Conservation (phyloP, 2,113 vertebrate genomes). For the Urocynchramus pylzowi region DNA sequence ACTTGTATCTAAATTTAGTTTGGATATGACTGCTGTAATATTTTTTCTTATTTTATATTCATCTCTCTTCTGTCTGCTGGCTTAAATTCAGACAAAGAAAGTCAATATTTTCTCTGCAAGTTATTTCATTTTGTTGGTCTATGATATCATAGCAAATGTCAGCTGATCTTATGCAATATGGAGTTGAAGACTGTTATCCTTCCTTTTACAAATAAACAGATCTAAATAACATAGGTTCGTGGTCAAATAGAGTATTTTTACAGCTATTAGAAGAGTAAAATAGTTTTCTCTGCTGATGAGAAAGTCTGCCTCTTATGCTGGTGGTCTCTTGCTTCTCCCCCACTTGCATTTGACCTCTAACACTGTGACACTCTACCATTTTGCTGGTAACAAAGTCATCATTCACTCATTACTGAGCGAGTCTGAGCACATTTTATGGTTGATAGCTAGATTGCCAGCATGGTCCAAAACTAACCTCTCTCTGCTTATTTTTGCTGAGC, state of each 20-base stretch:
- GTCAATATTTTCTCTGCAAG: constrained; percentile 53
- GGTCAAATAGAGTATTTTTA: constrained; percentile 18
- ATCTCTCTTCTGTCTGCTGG: constrained; percentile 44
- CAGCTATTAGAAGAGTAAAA: constrained; percentile 13
- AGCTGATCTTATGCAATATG: constrained; percentile 26
- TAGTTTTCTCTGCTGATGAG: not conserved
- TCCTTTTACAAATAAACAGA: constrained; percentile 42
- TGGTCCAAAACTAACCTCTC: not conserved
- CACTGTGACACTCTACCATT: not conserved
- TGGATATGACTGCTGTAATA: not conserved
- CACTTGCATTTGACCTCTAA: not conserved
- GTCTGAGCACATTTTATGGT: not conserved
- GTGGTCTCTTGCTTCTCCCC: constrained; percentile 2
- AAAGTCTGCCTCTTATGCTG: not conserved
- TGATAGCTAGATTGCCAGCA: not conserved
- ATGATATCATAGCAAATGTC: constrained; percentile 53
- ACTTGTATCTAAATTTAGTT: constrained; percentile 29
- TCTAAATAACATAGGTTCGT: not conserved
- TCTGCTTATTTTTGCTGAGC: not conserved
- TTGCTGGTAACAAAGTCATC: not conserved
- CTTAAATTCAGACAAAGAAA: constrained; percentile 44
- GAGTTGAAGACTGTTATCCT: constrained; percentile 25
- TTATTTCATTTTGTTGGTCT: constrained; percentile 33
- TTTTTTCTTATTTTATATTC: constrained; percentile 47
- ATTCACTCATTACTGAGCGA: constrained; percentile 2